Conservation (phyloP, 2,797 vertebrate genomes). For the Ctenochaetus hawaiiensis region DNA sequence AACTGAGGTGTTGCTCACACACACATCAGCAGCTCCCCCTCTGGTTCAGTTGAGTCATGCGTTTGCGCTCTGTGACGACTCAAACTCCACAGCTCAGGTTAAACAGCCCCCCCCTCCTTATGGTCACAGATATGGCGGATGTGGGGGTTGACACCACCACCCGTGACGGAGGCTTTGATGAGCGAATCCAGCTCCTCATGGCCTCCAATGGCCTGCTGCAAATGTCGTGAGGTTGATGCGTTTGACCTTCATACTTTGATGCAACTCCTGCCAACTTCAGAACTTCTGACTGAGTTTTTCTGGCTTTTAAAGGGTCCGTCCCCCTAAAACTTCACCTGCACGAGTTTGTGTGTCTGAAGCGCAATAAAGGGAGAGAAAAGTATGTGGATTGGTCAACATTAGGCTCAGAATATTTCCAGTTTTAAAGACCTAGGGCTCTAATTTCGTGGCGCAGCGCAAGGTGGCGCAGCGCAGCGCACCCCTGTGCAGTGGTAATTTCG, state of each 20-base stretch:
- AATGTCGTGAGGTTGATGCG: slow-evolving; percentile 44
- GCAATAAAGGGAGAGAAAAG: slow-evolving; percentile 3
- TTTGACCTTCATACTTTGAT: slow-evolving; percentile 64
- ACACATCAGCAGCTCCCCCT: not conserved
- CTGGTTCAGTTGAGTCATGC: slow-evolving; percentile 22
- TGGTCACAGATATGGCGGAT: slow-evolving; percentile 37
- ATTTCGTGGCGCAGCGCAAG: no score
- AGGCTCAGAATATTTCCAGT: no score
- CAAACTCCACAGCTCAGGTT: slow-evolving; percentile 17
- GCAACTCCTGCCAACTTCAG: slow-evolving; percentile 37
- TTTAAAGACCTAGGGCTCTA: no score
- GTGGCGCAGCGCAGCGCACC: no score
- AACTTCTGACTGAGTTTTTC: slow-evolving; percentile 19
- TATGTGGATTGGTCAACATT: no score
- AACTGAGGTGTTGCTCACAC: not conserved
- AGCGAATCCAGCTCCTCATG: slow-evolving; percentile 44
- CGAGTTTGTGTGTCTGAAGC: slow-evolving; percentile 1
- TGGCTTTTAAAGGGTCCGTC: slow-evolving; percentile 26
- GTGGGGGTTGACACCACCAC: slow-evolving; percentile 24
- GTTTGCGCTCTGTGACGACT: not conserved
- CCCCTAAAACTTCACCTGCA: not conserved
- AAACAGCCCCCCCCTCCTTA: slow-evolving; percentile 8
- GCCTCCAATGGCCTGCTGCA: slow-evolving; percentile 42
- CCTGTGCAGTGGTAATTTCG: no score
- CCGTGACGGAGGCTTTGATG: slow-evolving; percentile 46